phyloP scores from a whole-genome alignment of 2,888 invertebrate species.

The Drosophila anceps region DNA sequence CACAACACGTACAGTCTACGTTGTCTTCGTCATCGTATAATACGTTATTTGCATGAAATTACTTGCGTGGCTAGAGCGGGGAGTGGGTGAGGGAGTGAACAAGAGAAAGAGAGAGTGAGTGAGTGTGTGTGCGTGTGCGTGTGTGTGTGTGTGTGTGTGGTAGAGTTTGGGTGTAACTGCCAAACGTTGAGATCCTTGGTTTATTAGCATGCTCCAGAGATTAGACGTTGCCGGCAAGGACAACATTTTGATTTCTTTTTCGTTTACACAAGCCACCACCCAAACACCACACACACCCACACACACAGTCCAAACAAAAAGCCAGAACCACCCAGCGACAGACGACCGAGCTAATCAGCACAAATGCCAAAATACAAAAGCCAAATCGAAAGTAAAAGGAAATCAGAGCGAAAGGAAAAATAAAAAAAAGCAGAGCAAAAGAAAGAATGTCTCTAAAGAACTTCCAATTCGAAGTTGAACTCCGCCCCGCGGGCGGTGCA shows the following conservation, averaged over 20 bases:
- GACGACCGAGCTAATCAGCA: constrained; percentile 72
- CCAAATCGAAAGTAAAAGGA: constrained; percentile 80
- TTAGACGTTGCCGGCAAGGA: constrained; percentile 76
- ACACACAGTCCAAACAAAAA: constrained; percentile 31
- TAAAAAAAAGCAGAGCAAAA: constrained; percentile 32
- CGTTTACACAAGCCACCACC: constrained; percentile 54
- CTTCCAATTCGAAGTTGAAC: constrained; percentile 67
- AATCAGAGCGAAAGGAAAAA: constrained; percentile 57
- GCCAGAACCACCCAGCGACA: constrained; percentile 19
- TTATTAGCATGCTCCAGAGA: constrained; percentile 81
- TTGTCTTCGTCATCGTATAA: constrained; percentile 61
- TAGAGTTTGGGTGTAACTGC: constrained; percentile 16
- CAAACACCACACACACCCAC: constrained; percentile 18
- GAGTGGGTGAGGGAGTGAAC: neutral
- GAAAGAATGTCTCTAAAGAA: constrained; percentile 57
- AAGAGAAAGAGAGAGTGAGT: neutral
- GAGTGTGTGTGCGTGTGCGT: constrained; percentile 1
- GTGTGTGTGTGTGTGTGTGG: constrained; percentile 3
- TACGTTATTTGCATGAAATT: constrained; percentile 79
- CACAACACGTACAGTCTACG: constrained; percentile 71
- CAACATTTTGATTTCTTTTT: constrained; percentile 77
- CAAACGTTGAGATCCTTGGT: constrained; percentile 48
- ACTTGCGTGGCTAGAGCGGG: constrained; percentile 44
- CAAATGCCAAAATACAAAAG: constrained; percentile 80
- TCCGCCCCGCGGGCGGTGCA: constrained; percentile 62